Evolutionary conservation across 2,888 invertebrate genomes (phyloP), one percentile per base, ranked within the genome.

Genomic region (Philereme transversata): DNA sequence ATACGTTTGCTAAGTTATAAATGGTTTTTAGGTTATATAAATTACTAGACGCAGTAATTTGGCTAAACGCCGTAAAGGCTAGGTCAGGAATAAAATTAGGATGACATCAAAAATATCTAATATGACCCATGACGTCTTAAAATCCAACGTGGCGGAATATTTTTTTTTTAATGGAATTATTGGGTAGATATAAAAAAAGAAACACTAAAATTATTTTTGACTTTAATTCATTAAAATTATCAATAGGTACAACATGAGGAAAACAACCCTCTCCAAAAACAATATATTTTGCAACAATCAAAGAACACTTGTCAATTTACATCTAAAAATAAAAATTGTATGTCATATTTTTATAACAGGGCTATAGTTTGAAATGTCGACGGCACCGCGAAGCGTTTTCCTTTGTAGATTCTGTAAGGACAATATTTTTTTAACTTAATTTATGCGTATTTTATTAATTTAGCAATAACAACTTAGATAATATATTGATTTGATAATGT

Each of bases 361-460:
- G 69, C 90, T 92, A 78, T 94, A 94, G 72, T 94, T 94, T 41
- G 96, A 95, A 38, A 96, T 82, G 77, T 95, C 94, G 38, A 94
- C 93, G 70, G 94, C 89, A 46, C 96, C 96, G 68, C 93, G 93
- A 11, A 96, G 87, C 9, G 94, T 94, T 79, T 94, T 94, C 76
- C 94, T 94, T 78, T 95, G 95, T 51, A 96, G 92, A 88, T 95
- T 96, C 94, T 95, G 89, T 68, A 94, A 89, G 48, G 35, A 51
- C 22, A 6, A 45, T 5, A 49, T 34, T 10, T 40, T 40, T 5
- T 40, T 40, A 6, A 5, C 2, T 36, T 5, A 36, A 36, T 36
- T 36, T 36, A 36, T 7, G 36, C 36, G 5, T n/a, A 4, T 36
- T 36, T 40, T 40, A 7, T 40, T 40, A 4, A 8, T 5, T 7